These are phyloP conservation scores for Drosophila niveifrons DNA, from an alignment of 2,888 invertebrate genomes.

Conservation along the genomic window DNA sequence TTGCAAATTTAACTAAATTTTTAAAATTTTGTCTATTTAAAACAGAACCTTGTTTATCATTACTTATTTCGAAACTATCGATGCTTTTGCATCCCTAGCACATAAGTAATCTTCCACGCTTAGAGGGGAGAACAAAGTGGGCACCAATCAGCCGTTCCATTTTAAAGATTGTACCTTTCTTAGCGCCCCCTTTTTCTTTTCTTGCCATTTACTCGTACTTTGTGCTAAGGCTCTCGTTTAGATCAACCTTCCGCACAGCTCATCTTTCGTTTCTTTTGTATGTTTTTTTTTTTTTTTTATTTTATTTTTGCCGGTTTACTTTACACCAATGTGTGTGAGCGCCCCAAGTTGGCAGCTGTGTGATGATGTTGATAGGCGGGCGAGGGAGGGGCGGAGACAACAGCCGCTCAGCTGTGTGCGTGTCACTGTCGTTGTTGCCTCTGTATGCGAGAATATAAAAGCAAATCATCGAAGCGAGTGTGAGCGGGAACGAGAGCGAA, in stretches of 20 bases:
- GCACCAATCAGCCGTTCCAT: constrained; percentile 30
- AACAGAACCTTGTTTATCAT: too few relatives aligned
- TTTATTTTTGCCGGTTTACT: constrained; percentile 73
- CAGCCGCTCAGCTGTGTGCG: constrained; percentile 73
- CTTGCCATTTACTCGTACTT: constrained; percentile 15
- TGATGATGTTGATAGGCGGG: constrained; percentile 35
- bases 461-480: constrained; percentile 2
- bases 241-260: constrained; percentile 48
- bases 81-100: constrained; percentile 1
- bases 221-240: constrained; percentile 49
- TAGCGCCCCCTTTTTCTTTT: neutral
- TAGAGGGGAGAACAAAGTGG: neutral
- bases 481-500: constrained; percentile 12
- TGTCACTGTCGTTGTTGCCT: constrained; percentile 27
- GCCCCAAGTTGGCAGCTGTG: constrained; percentile 71
- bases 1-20: too few relatives aligned
- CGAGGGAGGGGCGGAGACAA: constrained; percentile 28
- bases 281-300: constrained; percentile 52
- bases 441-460: constrained; percentile 2
- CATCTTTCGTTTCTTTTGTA: constrained; percentile 49
- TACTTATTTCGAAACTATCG: neutral
- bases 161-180: constrained; percentile 30
- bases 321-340: constrained; percentile 56
- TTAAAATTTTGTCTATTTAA: too few relatives aligned
- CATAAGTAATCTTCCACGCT: neutral